Evolutionary conservation across 2,113 vertebrate species (phyloP), one percentile per base, ranked within the genome.

Genomic region (Protobothrops mucrosquamatus): DNA sequence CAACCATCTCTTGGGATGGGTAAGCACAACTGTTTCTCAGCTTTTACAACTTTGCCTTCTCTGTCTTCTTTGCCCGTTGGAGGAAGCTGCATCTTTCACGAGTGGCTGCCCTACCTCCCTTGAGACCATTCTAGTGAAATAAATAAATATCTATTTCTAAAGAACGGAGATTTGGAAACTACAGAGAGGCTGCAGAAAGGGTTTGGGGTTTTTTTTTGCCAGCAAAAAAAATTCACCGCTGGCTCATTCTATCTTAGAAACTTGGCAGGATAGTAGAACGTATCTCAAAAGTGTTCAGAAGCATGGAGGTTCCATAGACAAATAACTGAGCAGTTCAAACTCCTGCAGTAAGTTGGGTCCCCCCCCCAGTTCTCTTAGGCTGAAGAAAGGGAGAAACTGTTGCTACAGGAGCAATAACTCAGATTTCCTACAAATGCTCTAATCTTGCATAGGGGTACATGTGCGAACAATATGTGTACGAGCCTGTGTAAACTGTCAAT

Each of bases 81-180:
- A 94, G 54, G 26, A 91, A n/a, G 20, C 22, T 89, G 12, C 26
- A 74, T 55, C 88, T 81, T 6, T 59, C 1, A 0, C 46, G 29
- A 24, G 57, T 92, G 85, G 24, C 87, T 93, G 9, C 4, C 24
- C 94, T 89, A 3, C 11, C 48, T 93, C 85, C 89, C 52, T 57
- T 23, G 11, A n/a, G 69, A 81, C 95, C 24, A 85, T 91, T 93
- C 87, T 23, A 87, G 48, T 69, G 5, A 92, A 94, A 92, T 93
- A 95, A 94, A 94, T 95, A 93, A 89, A 88, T 94, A 22, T 14
- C 52, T 94, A 51, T 89, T 85, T 94, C 54, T 8, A 56, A 87
- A 86, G 56, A 91, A 51, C 61, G 94, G 48, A 22, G 85, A 95
- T 48, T 93, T 95, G 88, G 87, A 94, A 95, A 56, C 51, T 69